A percentile compares a stretch with the other conserved stretches of the same genome.
Evolutionary conservation across 2,113 vertebrate genomes (phyloP).

Genomic region (Stigmatopora nigra): DNA sequence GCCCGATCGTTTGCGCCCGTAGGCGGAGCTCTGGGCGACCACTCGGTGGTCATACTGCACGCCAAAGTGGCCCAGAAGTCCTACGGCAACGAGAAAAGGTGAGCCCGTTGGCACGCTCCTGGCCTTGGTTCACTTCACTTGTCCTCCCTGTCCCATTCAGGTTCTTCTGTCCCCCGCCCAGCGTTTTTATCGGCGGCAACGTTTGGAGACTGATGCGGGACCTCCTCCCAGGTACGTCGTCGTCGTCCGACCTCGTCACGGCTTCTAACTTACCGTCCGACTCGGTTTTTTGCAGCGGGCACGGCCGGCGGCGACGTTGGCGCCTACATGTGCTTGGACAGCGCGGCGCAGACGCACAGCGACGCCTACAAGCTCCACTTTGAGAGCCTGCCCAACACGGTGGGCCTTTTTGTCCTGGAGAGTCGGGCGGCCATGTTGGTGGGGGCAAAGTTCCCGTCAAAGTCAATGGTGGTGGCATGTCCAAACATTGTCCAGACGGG

Average conservation of each 20-base stretch:
- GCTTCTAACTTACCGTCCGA: not conserved
- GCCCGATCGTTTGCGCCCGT: conserved; percentile 45
- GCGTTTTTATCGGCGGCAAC: conserved; percentile 80
- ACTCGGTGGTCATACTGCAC: conserved; percentile 81
- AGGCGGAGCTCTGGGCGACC: conserved; percentile 69
- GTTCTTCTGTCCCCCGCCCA: conserved; percentile 95
- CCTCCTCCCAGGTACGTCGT: conserved; percentile 76
- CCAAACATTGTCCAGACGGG: conserved; percentile 35
- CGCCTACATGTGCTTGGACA: conserved; percentile 92
- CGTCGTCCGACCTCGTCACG: too few relatives aligned
- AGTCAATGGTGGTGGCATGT: too few relatives aligned
- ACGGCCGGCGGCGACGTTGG: conserved; percentile 45
- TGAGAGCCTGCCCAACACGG: conserved; percentile 79
- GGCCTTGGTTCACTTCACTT: too few relatives aligned
- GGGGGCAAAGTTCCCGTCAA: too few relatives aligned
- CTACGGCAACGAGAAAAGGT: conserved; percentile 93
- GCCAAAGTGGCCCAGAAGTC: conserved; percentile 96
- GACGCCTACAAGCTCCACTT: conserved; percentile 84
- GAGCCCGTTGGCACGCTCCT: too few relatives aligned
- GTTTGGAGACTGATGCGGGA: conserved; percentile 84
- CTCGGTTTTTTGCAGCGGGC: conserved; percentile 60
- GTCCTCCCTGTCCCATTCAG: conserved; percentile 51
- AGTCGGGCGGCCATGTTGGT: too few relatives aligned
- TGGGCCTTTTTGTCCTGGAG: conserved; percentile 26
- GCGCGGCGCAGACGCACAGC: conserved; percentile 68